These are phyloP conservation scores for Ophiodon elongatus DNA, from an alignment of 2,113 vertebrate genomes.

Conservation along the genomic window DNA sequence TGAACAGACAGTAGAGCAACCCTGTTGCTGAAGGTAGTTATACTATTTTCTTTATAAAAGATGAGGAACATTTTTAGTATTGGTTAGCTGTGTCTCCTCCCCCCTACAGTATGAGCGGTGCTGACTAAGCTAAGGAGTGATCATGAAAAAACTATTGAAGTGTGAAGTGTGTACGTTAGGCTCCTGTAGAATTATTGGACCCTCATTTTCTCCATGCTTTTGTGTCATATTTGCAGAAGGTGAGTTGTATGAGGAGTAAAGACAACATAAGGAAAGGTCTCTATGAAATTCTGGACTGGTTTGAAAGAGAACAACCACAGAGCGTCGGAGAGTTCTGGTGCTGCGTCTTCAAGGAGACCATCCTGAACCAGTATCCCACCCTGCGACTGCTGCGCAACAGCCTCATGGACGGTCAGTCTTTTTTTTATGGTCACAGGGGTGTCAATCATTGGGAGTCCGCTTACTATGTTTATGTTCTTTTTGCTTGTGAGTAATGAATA, in stretches of 20 bases:
- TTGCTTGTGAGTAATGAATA: too few relatives aligned
- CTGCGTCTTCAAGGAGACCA: constrained; percentile 71
- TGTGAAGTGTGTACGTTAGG: not conserved
- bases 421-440: not conserved
- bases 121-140: too few relatives aligned
- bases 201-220: not conserved
- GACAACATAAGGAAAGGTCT: constrained; percentile 33
- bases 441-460: not conserved
- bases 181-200: not conserved
- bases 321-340: constrained; percentile 71
- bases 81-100: too few relatives aligned
- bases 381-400: constrained; percentile 58
- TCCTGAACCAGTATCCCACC: constrained; percentile 66
- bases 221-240: constrained; percentile 66
- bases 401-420: constrained; percentile 75
- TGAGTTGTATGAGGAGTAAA: constrained; percentile 66
- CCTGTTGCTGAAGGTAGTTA: too few relatives aligned
- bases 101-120: too few relatives aligned
- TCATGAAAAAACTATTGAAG: too few relatives aligned
- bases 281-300: constrained; percentile 73
- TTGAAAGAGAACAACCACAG: constrained; percentile 61
- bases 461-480: not conserved
- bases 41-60: too few relatives aligned
- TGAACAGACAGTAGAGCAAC: too few relatives aligned
- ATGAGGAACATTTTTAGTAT: too few relatives aligned